Base-by-base conservation (phyloP, 1,140 invertebrate species). In the Tribolium castaneum region DNA sequence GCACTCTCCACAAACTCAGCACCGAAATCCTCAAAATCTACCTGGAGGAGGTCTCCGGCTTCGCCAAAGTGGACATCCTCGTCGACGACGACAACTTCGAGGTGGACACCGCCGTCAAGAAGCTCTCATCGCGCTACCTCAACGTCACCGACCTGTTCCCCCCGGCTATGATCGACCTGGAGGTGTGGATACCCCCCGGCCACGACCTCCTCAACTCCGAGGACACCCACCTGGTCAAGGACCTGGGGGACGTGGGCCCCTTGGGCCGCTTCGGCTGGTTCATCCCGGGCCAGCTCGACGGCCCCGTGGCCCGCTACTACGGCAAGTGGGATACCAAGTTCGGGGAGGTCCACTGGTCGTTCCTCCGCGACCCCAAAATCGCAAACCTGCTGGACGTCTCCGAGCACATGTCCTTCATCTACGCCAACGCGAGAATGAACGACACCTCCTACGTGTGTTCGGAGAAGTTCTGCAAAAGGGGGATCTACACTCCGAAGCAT, bases 251-350 rank as follows among this genome's bases (percentile, higher is more conserved):
- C 50, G 84, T 93, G 14, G 89, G 90, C 4, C 88, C 90, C 4
- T 88, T 90, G 1, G 92, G 92, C 49, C 90, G 93, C 72, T 93
- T 93, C 83, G 92, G 92, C 3, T 95, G 94, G 93, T 95, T 92
- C 82, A 89, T 94, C 50, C 92, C 91, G 0, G 80, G 82, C 73
- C 77, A 85, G 76, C 81, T 91, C 45, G 82, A 84, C 2, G 66
- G 81, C 73, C 80, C 81, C 13, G 75, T 84, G 9, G 52, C 77
- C 6, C 34, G 52, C 4, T 84, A 80, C 52, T 83, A 83, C 70
- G 76, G 66, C 0, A 74, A 76, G 14, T 75, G 56, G 73, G 70
- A 75, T 1, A 16, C 71, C 3, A 70, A 81, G 10, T 78, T 83
- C n/a, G 72, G 72, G 74, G 82, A 85, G 16, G 70, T 87, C 3